Conservation (phyloP, 2,888 invertebrate genomes). For the Tinea pellionella region DNA sequence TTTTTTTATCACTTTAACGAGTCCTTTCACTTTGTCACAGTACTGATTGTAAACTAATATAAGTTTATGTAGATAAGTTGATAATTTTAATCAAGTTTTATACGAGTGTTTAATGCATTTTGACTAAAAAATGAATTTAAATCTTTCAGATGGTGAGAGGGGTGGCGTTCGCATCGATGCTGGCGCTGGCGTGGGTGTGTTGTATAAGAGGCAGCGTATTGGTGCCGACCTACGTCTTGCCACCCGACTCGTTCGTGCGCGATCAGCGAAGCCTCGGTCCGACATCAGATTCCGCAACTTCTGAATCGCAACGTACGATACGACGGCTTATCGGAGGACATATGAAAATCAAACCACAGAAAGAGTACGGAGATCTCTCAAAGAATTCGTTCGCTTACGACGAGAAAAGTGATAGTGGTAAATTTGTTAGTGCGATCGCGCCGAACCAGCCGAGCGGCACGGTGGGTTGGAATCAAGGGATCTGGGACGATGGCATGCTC, state of each 20-base stretch:
- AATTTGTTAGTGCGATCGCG: slow-evolving; percentile 46
- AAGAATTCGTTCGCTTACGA: slow-evolving; percentile 50
- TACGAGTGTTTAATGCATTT: not conserved
- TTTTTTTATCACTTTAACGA: slow-evolving; percentile 48
- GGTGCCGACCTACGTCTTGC: slow-evolving; percentile 64
- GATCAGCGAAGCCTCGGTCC: slow-evolving; percentile 58
- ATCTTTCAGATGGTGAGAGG: slow-evolving; percentile 69
- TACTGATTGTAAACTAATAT: slow-evolving; percentile 36
- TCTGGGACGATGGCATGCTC: slow-evolving; percentile 76
- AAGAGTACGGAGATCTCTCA: slow-evolving; percentile 43
- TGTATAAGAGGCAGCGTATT: slow-evolving; percentile 52
- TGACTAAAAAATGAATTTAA: slow-evolving; percentile 25
- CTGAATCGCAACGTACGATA: slow-evolving; percentile 66
- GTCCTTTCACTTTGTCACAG: slow-evolving; percentile 57
- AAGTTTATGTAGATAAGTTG: slow-evolving; percentile 60
- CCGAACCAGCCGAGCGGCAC: slow-evolving; percentile 61
- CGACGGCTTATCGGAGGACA: slow-evolving; percentile 79
- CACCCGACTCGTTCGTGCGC: slow-evolving; percentile 65
- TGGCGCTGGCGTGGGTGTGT: slow-evolving; percentile 61
- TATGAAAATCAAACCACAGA: slow-evolving; percentile 59
- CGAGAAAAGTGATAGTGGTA: slow-evolving; percentile 49
- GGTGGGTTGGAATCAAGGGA: slow-evolving; percentile 64
- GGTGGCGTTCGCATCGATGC: slow-evolving; percentile 58
- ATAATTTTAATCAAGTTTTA: slow-evolving; percentile 16
- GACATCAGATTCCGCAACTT: slow-evolving; percentile 36